Conservation (phyloP, 2,113 vertebrate species). For the Stegastes partitus region DNA sequence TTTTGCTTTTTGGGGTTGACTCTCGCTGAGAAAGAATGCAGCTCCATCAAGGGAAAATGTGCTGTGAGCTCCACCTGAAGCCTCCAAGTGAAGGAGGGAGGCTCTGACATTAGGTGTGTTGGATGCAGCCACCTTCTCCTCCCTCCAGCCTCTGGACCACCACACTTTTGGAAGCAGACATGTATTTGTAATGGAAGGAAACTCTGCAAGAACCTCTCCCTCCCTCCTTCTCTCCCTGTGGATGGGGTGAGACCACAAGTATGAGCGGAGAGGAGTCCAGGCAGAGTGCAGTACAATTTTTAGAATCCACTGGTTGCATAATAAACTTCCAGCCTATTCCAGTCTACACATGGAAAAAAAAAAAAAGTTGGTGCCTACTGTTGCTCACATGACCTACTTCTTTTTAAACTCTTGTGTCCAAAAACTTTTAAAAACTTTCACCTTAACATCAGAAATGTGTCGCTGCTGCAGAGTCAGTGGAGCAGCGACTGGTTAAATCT, state of each 20-base stretch:
- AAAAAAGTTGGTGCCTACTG: constrained; percentile 8
- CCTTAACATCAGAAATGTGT: neutral
- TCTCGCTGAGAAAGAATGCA: constrained; percentile 32
- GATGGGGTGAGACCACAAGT: constrained; percentile 73
- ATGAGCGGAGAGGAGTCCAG: constrained; percentile 72
- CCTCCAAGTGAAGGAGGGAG: neutral
- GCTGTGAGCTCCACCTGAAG: neutral
- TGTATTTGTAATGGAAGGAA: constrained; percentile 77
- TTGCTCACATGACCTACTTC: constrained; percentile 41
- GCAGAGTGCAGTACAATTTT: constrained; percentile 72
- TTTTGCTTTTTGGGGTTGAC: constrained; percentile 54
- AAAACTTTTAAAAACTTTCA: neutral
- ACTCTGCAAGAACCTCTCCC: constrained; percentile 43
- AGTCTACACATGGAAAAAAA: constrained; percentile 27
- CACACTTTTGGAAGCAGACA: constrained; percentile 66
- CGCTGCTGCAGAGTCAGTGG: neutral
- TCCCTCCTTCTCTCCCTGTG: constrained; percentile 43
- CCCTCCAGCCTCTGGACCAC: constrained; percentile 25
- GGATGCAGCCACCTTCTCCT: neutral
- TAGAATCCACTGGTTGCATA: constrained; percentile 75
- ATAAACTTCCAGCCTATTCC: constrained; percentile 59
- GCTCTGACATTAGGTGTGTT: no score
- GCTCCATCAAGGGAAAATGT: no score
- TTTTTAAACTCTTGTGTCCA: neutral
- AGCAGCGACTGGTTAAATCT: constrained; percentile 10